Conservation (phyloP, 23 tunicate species). For the Trididemnum nubilum region DNA sequence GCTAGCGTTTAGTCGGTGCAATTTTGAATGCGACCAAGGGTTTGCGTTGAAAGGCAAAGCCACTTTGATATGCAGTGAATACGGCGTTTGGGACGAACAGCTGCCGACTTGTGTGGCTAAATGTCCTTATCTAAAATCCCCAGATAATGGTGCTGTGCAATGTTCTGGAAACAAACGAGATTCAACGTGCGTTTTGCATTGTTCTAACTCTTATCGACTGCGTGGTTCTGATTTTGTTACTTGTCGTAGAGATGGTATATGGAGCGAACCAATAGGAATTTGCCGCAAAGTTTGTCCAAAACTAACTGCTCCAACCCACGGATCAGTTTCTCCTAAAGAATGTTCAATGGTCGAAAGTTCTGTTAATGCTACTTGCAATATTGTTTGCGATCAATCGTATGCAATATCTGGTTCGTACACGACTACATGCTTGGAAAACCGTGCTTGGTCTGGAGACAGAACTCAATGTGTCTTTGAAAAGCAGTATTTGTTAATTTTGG, state of each 20-base stretch:
- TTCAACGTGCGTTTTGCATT: constrained; percentile 1
- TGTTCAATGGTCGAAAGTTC: not conserved
- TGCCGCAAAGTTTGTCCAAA: not conserved
- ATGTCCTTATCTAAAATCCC: not conserved
- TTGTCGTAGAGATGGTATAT: not conserved
- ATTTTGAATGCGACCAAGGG: not conserved
- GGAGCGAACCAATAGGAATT: constrained; percentile 1
- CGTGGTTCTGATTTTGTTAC: not conserved
- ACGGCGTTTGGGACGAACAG: not conserved
- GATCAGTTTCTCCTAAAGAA: not conserved
- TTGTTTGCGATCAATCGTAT: not conserved
- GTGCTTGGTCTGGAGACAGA: not conserved
- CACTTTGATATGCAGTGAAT: not conserved
- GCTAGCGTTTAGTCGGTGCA: not conserved
- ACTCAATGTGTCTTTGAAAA: not conserved
- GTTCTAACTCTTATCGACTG: not conserved
- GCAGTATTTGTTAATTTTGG: not conserved
- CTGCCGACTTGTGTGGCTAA: not conserved
- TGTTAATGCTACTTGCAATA: not conserved
- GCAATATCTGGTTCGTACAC: not conserved
- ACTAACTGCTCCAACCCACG: not conserved
- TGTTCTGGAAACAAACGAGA: not conserved
- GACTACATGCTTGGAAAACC: not conserved
- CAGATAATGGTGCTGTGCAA: not conserved
- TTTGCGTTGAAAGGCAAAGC: not conserved